These are phyloP conservation scores for Heterochromis multidens DNA, from an alignment of 2,113 vertebrate species.

Conservation along the genomic window DNA sequence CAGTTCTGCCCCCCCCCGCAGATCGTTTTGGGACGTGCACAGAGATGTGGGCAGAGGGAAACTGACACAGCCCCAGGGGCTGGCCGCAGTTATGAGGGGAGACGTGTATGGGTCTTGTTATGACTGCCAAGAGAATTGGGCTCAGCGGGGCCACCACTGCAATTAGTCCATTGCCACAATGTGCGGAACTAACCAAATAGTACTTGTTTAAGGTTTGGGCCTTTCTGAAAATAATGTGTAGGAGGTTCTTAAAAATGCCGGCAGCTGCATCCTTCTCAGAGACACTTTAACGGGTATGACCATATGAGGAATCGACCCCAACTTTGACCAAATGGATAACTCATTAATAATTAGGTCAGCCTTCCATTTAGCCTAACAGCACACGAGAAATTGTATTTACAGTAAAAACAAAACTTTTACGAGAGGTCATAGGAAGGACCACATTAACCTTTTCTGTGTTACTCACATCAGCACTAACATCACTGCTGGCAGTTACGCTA, in stretches of 20 bases:
- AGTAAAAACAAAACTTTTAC: neutral
- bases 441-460: slow-evolving; percentile 10
- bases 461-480: slow-evolving; percentile 1
- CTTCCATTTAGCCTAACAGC: neutral
- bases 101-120: slow-evolving; percentile 30
- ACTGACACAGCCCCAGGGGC: slow-evolving; percentile 41
- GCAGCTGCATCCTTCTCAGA: neutral
- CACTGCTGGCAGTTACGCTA: neutral
- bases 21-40: slow-evolving; percentile 29
- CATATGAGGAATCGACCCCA: neutral
- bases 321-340: neutral
- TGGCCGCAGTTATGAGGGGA: slow-evolving; percentile 37
- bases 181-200: slow-evolving; percentile 4
- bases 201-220: neutral
- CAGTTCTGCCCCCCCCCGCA: slow-evolving; percentile 20
- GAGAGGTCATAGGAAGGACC: neutral
- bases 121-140: slow-evolving; percentile 42
- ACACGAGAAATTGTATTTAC: neutral
- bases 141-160: neutral
- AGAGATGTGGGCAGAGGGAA: slow-evolving; percentile 44
- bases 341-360: neutral
- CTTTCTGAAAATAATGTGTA: neutral
- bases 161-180: slow-evolving; percentile 1
- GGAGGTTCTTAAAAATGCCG: neutral
- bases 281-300: neutral